Conservation (phyloP, 2,113 vertebrate genomes). For the Tragulus kanchil region DNA sequence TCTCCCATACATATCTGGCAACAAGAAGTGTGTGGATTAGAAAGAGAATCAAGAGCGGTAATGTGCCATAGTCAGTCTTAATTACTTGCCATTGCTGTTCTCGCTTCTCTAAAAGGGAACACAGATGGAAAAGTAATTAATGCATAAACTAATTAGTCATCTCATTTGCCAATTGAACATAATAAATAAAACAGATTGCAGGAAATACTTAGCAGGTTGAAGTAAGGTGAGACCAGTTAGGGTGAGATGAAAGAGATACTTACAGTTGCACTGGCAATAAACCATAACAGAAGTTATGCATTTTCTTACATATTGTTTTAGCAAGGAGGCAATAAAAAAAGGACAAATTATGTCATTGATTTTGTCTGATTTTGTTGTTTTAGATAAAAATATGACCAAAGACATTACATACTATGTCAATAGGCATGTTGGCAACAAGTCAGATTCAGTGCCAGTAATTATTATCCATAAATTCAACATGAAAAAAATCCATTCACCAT, state of each 20-base stretch:
- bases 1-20: background rate
- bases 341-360: background rate
- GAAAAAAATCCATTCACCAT: background rate
- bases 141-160: slow-evolving; percentile 83
- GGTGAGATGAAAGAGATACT: slow-evolving; percentile 33
- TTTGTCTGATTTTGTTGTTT: background rate
- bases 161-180: slow-evolving; percentile 78
- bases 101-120: slow-evolving; percentile 66
- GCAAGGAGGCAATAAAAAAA: background rate
- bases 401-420: background rate
- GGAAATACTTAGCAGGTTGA: slow-evolving; percentile 67
- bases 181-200: slow-evolving; percentile 76
- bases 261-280: background rate
- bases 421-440: background rate
- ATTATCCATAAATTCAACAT: background rate
- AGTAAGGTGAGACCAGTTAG: slow-evolving; percentile 57
- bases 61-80: slow-evolving; percentile 55
- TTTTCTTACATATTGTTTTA: background rate
- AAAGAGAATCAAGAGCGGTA: background rate
- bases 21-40: background rate
- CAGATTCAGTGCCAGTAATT: background rate
- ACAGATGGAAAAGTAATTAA: slow-evolving; percentile 85
- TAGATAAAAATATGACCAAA: background rate
- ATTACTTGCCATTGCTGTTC: slow-evolving; percentile 71
- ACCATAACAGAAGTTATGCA: background rate